Conservation (phyloP, 2,113 vertebrate genomes). For the Alexandromys fortis region DNA sequence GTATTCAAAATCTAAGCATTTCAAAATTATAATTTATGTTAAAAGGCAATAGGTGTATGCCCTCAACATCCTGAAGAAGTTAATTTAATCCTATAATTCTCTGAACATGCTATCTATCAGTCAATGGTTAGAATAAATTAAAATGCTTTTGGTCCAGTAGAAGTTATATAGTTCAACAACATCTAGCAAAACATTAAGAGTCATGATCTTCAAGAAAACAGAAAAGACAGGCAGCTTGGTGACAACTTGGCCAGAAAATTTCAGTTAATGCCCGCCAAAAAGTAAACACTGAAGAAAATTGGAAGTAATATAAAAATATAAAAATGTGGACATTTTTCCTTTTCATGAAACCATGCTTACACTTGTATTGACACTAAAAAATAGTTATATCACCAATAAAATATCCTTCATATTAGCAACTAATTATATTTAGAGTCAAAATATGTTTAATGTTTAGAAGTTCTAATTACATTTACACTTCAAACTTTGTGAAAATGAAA, state of each 20-base stretch:
- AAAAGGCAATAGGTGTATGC: not conserved
- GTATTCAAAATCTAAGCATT: not conserved
- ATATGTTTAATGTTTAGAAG: not conserved
- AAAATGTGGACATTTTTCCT: not conserved
- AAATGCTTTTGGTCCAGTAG: not conserved
- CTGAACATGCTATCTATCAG: not conserved
- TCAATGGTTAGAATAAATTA: not conserved
- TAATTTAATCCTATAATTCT: not conserved
- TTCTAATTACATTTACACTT: slow-evolving; percentile 23
- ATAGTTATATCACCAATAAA: not conserved
- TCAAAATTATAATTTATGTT: slow-evolving; percentile 27
- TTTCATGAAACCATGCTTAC: not conserved
- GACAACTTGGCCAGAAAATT: not conserved
- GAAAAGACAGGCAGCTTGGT: not conserved
- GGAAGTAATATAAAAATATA: slow-evolving; percentile 2
- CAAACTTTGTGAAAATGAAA: slow-evolving; percentile 41
- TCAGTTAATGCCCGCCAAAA: not conserved
- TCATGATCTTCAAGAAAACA: not conserved
- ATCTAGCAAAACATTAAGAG: slow-evolving; percentile 11
- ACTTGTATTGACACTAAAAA: slow-evolving; percentile 3
- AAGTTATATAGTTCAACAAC: not conserved
- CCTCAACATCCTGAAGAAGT: slow-evolving; percentile 10
- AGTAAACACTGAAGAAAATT: not conserved
- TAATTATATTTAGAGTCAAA: not conserved
- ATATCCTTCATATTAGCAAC: not conserved